Evolutionary conservation across 2,888 invertebrate species (phyloP).

Genomic region (Vanessa cardui): DNA sequence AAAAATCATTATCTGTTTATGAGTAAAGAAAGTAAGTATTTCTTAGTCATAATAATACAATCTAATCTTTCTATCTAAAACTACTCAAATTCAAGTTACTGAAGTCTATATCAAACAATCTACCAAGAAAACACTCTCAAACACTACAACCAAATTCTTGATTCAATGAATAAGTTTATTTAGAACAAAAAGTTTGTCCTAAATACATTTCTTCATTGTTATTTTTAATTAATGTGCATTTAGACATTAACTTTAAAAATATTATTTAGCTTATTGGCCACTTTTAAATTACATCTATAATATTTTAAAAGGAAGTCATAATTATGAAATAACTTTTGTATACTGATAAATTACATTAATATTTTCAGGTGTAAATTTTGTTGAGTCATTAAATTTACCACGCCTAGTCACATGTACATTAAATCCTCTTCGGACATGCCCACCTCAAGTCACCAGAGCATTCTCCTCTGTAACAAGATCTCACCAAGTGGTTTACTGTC

Average conservation of each 20-base stretch:
- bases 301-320: no score
- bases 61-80: no score
- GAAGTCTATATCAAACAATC: no score
- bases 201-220: no score
- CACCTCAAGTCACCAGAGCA: conserved; percentile 88
- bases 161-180: no score
- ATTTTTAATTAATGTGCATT: no score
- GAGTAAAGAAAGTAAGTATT: conserved; percentile 87
- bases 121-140: no score
- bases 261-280: background rate
- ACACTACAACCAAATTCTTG: no score
- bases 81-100: no score
- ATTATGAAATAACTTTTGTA: background rate
- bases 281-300: background rate
- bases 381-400: conserved; percentile 91
- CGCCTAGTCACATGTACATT: conserved; percentile 92
- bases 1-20: conserved; percentile 92
- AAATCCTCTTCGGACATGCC: conserved; percentile 94
- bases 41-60: no score
- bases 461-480: conserved; percentile 91
- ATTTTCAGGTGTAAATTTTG: conserved; percentile 88
- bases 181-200: no score
- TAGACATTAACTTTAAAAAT: no score
- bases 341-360: conserved; percentile 17
- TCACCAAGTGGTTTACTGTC: conserved; percentile 96